phyloP scores from a whole-genome alignment of 1,140 invertebrate genomes.

The Drosophila novamexicana region DNA sequence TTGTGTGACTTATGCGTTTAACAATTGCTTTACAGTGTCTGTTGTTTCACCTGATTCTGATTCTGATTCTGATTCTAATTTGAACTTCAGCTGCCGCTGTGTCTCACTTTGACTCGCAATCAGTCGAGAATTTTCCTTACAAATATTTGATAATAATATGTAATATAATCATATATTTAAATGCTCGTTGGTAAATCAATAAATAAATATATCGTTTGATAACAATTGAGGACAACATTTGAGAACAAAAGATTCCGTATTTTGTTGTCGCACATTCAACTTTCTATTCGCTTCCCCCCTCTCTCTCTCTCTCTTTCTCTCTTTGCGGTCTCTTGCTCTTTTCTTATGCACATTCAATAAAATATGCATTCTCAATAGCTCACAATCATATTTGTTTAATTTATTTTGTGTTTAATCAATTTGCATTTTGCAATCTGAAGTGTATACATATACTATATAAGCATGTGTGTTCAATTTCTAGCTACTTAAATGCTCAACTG shows the following conservation, averaged over 20 bases:
- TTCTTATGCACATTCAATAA: constrained; percentile 69
- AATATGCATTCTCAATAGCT: constrained; percentile 75
- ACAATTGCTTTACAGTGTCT: constrained; percentile 52
- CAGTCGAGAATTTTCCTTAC: constrained; percentile 36
- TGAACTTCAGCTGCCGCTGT: constrained; percentile 57
- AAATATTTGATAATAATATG: constrained; percentile 50
- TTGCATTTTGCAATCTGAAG: constrained; percentile 27
- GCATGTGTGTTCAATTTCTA: constrained; percentile 60
- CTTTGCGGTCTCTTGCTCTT: constrained; percentile 10
- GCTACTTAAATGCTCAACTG: constrained; percentile 68
- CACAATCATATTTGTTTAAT: constrained; percentile 61
- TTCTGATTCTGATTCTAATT: constrained; percentile 46
- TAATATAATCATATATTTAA: constrained; percentile 36
- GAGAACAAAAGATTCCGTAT: constrained; percentile 79
- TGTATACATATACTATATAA: constrained; percentile 17
- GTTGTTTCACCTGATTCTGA: constrained; percentile 63
- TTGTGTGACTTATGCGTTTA: constrained; percentile 42
- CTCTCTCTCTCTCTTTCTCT: background rate
- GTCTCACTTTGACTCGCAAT: constrained; percentile 35
- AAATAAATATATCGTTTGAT: constrained; percentile 72
- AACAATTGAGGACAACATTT: constrained; percentile 81
- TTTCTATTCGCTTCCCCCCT: constrained; percentile 10
- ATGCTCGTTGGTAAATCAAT: constrained; percentile 57
- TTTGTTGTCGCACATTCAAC: constrained; percentile 60
- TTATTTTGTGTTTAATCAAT: background rate